These are phyloP conservation scores for Beaufortia kweichowensis DNA, from an alignment of 2,113 vertebrate genomes.

Conservation along the genomic window DNA sequence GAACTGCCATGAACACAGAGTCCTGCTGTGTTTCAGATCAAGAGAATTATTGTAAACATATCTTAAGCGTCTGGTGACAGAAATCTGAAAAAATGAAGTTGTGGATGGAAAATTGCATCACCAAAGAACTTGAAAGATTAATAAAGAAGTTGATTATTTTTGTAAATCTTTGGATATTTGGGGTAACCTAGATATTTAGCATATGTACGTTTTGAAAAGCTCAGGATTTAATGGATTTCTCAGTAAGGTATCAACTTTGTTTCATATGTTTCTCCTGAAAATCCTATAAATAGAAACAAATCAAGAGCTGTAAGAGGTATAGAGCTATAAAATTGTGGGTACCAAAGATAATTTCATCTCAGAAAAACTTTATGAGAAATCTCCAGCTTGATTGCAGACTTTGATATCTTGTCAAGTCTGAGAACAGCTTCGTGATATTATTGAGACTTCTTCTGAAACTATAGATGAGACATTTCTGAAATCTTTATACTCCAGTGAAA, in stretches of 20 bases:
- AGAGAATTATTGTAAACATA: slow-evolving; percentile 33
- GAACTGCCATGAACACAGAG: slow-evolving; percentile 23
- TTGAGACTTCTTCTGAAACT: neutral
- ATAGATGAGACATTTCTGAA: neutral
- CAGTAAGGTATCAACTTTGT: neutral
- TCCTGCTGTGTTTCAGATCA: slow-evolving; percentile 29
- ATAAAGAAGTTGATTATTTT: slow-evolving; percentile 68
- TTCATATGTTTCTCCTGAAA: neutral
- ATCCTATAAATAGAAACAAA: neutral
- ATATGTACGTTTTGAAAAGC: too few species aligned
- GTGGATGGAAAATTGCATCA: slow-evolving; percentile 15
- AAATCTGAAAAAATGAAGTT: neutral
- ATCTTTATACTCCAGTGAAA: too few species aligned
- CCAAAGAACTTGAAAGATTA: neutral
- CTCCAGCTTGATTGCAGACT: neutral
- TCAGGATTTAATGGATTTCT: neutral
- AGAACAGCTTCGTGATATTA: neutral
- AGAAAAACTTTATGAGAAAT: neutral
- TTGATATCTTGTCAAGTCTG: neutral
- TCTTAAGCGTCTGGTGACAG: slow-evolving; percentile 15
- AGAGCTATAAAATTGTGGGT: too few species aligned
- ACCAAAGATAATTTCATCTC: neutral
- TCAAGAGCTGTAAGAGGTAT: too few species aligned
- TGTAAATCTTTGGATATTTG: neutral
- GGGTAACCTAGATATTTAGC: neutral